Conservation (phyloP, 2,888 invertebrate species). For the Acanthosepion lycidas region DNA sequence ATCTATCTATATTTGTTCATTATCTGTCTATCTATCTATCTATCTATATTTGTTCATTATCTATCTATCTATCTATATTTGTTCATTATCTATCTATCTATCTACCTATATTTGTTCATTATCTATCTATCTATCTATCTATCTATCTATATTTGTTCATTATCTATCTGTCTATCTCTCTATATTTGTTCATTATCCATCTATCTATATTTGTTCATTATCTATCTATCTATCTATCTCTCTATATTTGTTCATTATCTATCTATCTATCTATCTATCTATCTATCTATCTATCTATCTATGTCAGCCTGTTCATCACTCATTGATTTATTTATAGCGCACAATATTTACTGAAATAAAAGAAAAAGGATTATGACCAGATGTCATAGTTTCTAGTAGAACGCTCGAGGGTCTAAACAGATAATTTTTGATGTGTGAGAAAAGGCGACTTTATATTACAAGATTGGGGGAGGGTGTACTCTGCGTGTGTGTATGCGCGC, state of each 20-base stretch:
- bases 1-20: background rate
- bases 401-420: background rate
- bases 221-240: too few species aligned
- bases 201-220: background rate
- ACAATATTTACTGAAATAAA: background rate
- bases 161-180: background rate
- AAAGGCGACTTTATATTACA: background rate
- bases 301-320: background rate
- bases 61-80: background rate
- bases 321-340: background rate
- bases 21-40: background rate
- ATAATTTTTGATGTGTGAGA: background rate
- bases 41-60: background rate
- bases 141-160: background rate
- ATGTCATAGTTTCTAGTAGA: constrained; percentile 11
- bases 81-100: background rate
- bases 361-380: background rate
- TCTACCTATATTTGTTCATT: background rate
- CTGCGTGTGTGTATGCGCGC: background rate
- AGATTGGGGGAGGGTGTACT: background rate
- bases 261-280: background rate
- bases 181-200: background rate
- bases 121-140: background rate
- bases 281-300: background rate
- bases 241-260: background rate